These are phyloP conservation scores for Callocephalon fimbriatum DNA, from an alignment of 2,113 vertebrate species.

Conservation along the genomic window DNA sequence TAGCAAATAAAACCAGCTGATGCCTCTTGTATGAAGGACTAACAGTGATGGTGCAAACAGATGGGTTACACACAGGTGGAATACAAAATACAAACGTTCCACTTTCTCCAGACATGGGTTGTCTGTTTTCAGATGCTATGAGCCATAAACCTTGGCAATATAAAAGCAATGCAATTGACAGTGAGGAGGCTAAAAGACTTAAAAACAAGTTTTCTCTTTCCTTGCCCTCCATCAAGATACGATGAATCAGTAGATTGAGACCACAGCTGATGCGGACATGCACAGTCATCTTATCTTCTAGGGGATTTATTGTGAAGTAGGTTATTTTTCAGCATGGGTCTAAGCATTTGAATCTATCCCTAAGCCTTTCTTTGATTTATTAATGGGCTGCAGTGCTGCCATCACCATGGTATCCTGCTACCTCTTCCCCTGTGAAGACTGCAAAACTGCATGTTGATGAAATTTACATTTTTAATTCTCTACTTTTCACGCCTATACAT, in stretches of 20 bases:
- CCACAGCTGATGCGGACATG: not conserved
- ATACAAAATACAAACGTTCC: not conserved
- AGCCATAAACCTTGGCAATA: not conserved
- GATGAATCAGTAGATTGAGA: not conserved
- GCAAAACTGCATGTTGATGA: not conserved
- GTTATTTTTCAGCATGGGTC: not conserved
- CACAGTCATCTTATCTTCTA: not conserved
- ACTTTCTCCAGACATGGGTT: not conserved
- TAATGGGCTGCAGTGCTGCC: slow-evolving; percentile 45
- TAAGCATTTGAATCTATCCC: not conserved
- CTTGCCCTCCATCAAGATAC: not conserved
- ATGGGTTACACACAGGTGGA: not conserved
- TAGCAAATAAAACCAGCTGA: not conserved
- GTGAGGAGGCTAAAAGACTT: not conserved
- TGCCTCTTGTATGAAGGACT: not conserved
- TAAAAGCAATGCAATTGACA: not conserved
- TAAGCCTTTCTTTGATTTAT: slow-evolving; percentile 21
- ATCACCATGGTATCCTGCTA: slow-evolving; percentile 53
- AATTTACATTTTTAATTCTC: slow-evolving; percentile 65
- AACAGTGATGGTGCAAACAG: not conserved
- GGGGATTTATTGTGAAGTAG: not conserved
- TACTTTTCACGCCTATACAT: not conserved
- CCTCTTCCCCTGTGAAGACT: slow-evolving; percentile 19
- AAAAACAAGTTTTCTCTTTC: not conserved
- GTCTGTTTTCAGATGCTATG: not conserved